phyloP scores from a whole-genome alignment of 2,113 vertebrate genomes.

The Pluvialis apricaria region DNA sequence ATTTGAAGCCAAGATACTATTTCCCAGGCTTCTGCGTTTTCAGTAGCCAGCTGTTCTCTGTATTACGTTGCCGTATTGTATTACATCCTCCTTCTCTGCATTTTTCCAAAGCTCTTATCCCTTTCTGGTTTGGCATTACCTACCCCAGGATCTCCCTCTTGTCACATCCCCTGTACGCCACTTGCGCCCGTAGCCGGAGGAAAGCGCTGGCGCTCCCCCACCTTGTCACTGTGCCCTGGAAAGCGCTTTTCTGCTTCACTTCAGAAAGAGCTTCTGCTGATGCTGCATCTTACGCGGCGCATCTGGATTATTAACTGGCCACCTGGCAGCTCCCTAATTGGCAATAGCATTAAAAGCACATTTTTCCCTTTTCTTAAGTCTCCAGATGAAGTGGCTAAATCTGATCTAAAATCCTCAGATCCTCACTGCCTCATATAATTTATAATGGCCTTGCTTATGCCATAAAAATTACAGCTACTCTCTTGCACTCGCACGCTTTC shows the following conservation, averaged over 20 bases:
- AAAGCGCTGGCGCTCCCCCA: rapidly evolving
- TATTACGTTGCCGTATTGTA: neutral
- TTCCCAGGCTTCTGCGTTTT: neutral
- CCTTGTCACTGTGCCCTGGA: neutral
- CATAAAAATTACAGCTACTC: neutral
- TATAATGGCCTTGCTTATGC: neutral
- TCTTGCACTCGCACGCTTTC: neutral
- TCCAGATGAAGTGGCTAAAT: neutral
- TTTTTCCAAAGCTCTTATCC: neutral
- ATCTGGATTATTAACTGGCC: slow-evolving; percentile 21
- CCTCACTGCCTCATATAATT: neutral
- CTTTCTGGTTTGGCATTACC: neutral
- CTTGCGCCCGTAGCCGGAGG: rapidly evolving
- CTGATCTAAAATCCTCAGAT: slow-evolving; percentile 19
- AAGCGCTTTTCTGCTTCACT: neutral
- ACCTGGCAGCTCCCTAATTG: slow-evolving; percentile 32
- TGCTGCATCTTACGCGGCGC: neutral
- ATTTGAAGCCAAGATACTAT: neutral
- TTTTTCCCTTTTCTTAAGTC: slow-evolving; percentile 9
- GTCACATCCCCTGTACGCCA: rapidly evolving
- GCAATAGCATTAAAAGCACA: neutral
- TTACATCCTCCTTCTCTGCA: neutral
- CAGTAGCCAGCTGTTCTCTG: neutral
- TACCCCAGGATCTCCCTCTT: neutral
- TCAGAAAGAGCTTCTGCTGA: neutral